phyloP scores from a whole-genome alignment of 2,797 vertebrate species.

The Malurus leucopterus region DNA sequence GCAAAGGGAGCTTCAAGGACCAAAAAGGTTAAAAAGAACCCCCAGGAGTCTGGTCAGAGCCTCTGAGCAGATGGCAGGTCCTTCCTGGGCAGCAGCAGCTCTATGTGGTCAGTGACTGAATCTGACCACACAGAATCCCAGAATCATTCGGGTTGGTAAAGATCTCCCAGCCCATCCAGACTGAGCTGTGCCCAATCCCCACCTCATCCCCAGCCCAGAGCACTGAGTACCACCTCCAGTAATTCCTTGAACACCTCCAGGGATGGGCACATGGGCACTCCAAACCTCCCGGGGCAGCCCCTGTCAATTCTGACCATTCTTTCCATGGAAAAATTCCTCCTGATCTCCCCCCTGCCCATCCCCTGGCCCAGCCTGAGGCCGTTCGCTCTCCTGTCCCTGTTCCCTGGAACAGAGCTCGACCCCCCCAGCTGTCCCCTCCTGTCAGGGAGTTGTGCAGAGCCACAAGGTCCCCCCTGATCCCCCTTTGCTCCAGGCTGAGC shows the following conservation, averaged over 20 bases:
- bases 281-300: background rate
- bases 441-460: background rate
- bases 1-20: background rate
- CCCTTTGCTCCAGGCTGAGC: background rate
- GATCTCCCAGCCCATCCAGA: background rate
- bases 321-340: background rate
- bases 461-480: background rate
- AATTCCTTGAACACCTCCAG: background rate
- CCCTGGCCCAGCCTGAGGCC: background rate
- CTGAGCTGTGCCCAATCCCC: background rate
- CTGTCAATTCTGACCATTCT: rapidly evolving
- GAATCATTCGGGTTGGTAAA: background rate
- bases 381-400: background rate
- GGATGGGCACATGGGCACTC: background rate
- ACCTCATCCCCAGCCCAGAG: background rate
- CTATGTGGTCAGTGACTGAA: background rate
- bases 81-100: background rate
- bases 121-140: background rate
- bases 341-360: rapidly evolving
- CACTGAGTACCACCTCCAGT: background rate
- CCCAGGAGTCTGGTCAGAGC: background rate
- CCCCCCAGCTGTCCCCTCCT: background rate
- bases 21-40: background rate
- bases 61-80: background rate
- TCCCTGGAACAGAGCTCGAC: background rate